Conservation (phyloP, 2,113 vertebrate species). For the Pterophyllum scalare region DNA sequence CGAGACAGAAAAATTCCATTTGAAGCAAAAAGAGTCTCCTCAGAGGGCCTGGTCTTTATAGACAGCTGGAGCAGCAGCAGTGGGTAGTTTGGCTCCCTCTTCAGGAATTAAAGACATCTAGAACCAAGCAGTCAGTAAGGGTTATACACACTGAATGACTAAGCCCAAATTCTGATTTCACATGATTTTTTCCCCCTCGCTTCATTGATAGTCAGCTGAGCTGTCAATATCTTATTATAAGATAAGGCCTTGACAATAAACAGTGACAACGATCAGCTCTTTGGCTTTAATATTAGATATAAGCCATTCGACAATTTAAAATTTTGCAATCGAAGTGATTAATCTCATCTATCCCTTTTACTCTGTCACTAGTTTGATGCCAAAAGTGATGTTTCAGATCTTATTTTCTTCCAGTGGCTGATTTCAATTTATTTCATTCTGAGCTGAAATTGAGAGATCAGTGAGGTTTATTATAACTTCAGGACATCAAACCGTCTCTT, state of each 20-base stretch:
- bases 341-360: slow-evolving; percentile 37
- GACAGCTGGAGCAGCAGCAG: background rate
- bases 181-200: slow-evolving; percentile 8
- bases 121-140: background rate
- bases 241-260: background rate
- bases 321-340: slow-evolving; percentile 46
- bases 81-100: slow-evolving; percentile 60
- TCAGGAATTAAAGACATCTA: slow-evolving; percentile 23
- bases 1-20: background rate
- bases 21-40: background rate
- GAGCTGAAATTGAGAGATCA: background rate
- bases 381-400: background rate
- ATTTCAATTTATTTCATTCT: background rate
- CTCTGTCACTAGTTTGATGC: background rate
- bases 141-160: slow-evolving; percentile 17
- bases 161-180: slow-evolving; percentile 10
- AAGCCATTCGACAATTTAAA: background rate
- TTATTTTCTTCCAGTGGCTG: background rate
- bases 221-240: background rate
- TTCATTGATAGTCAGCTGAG: slow-evolving; percentile 4
- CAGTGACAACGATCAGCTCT: slow-evolving; percentile 12
- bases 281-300: slow-evolving; percentile 49
- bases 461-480: background rate
- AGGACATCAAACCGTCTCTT: background rate
- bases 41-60: background rate